Base-by-base conservation (phyloP, 2,113 vertebrate species). In the Callaeas wilsoni region DNA sequence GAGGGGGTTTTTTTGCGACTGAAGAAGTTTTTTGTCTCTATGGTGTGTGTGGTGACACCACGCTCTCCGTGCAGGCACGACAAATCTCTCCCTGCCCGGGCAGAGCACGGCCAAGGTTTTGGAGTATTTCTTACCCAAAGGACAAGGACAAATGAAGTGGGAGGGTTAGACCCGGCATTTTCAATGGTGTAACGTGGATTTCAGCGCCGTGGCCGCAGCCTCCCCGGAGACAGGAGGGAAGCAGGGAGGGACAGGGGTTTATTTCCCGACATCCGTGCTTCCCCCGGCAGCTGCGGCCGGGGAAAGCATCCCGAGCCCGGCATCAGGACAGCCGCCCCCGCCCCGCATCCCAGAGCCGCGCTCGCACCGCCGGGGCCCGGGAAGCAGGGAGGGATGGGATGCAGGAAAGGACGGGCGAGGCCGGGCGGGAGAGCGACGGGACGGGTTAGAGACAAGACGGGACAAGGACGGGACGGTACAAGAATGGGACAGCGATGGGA, bases 111-210 rank as follows among this genome's bases (percentile, higher is more conserved):
- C 10, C 29, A 21, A 32, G 22, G 8, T 29, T 49, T 77, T 7
- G 67, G 27, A 0, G 20, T 13, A 8, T 39, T 63, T 33, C 33
- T 33, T 3, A 22, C 32, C 20, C 47, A 7, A 41, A 69, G 33
- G 18, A 18, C 27, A 5, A 13, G 8, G 35, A 29, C 12, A 55
- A 32, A 25, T 2, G 6, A 25, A 7, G 13, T 0, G 39, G 17
- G 16, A 78, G 39, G 21, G n/a, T 16, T 10, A 39, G n/a, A 33
- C 3, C 16, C 26, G 4, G 18, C 23, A 14, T 7, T 60, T 71
- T 4, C 41, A 12, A 0, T 5, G 55, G 18, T 7, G 2, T 11
- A 18, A 25, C 33, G 14, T 0, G 35, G 8, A 4, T 50, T 33
- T 33, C 57, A 3, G 60, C 4, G 7, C 7, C 23, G 23, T 1